Evolutionary conservation across 2,888 invertebrate species (phyloP), one percentile per base, ranked within the genome.

Genomic region (Drosophila neotestacea): DNA sequence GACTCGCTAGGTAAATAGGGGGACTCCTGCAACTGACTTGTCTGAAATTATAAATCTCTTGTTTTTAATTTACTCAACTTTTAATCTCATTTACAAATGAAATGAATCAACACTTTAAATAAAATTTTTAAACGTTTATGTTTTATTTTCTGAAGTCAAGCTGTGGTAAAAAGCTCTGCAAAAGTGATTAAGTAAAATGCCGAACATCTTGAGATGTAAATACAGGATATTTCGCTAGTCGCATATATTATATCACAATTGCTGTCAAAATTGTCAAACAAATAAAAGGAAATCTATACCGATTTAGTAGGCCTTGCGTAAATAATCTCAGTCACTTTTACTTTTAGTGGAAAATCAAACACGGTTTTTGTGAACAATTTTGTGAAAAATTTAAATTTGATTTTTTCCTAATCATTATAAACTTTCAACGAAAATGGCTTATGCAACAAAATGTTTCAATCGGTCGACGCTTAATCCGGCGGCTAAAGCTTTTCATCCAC

Each of bases 401-500:
- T 11, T 28, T 34, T n/a, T 16, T 6, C 34, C 13, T 4, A 6
- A n/a, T n/a, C 4, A 0, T 34, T 50, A 48, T 32, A 5, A 38
- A 39, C n/a, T 38, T 16, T 38, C 10, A 48, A 28, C 11, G 5
- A 7, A n/a, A 16, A 71, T 71, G 71, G 44, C 64, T 0, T 46
- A 46, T 6, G 36, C 9, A n/a, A 39, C 48, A 6, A 38, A 27
- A 7, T 6, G 5, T n/a, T 39, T 58, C 9, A 13, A 52, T 32
- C 38, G 36, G 1, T 64, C 72, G 9, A 41, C 28, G 6, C 58
- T 73, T 0, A 73, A 73, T 58, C 73, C 72, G 4, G 28, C 16
- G 6, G 72, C 72, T 1, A 13, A 52, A n/a, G 47, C 42, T 0
- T 72, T 72, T 27, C 55, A 36, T 6, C 72, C 72, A 0, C 66